Base-by-base conservation (phyloP, 2,113 vertebrate species). In the Pelecanus crispus region DNA sequence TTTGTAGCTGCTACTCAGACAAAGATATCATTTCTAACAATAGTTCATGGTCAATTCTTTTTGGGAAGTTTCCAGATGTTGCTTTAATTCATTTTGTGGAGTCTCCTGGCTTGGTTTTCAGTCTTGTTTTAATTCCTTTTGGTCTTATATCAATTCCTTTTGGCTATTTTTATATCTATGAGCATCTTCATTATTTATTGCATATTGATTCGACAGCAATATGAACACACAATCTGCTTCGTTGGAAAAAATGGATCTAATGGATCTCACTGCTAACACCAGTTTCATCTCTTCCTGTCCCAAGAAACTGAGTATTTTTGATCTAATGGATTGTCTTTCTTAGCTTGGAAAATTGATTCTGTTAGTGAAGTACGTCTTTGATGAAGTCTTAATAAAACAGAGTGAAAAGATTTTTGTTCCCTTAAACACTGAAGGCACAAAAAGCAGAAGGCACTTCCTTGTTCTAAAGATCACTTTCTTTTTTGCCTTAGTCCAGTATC, bases 171-270 rank as follows among this genome's bases (percentile, higher is more conserved):
- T 97, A 34, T 90, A 82, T 53, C 87, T 88, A 45, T 90, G 74
- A 88, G 49, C 31, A 72, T 88, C 49, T 97, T 62, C 45, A 96
- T 97, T 96, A 97, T 96, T 96, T 96, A 97, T 94, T 95, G 62
- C 49, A 75, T 94, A 96, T 96, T 91, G 95, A 96, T 96, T 95
- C 1, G 0, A 79, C 67, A 63, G 86, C 77, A 90, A 18, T 59
- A 74, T 36, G 91, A 91, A 81, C 59, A 86, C 42, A 58, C 40
- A 90, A 75, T 94, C 88, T 79, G 53, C 81, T 92, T 85, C 2
- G 1, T 4, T 72, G 31, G 63, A 84, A 87, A 92, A 87, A n/a
- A n/a, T n/a, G n/a, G n/a, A n/a, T n/a, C n/a, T n/a, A n/a, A 68
- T 24, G 17, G 58, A 67, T 90, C 58, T 95, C 29, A 49, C 73